Evolutionary conservation across 2,113 vertebrate species (phyloP).

Genomic region (Pristiophorus japonicus): DNA sequence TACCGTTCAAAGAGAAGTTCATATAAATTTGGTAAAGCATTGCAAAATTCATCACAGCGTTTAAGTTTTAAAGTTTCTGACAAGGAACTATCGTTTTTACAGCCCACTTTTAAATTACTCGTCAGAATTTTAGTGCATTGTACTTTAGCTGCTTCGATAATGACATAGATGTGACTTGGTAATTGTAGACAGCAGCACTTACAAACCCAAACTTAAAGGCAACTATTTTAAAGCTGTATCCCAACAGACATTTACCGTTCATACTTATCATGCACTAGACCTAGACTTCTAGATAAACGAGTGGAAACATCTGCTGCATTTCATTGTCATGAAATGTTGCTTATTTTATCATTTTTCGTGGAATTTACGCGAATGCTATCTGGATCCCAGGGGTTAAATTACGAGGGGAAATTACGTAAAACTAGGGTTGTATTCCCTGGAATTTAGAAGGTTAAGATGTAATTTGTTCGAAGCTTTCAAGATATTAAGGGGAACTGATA

Average conservation of each 20-base stretch:
- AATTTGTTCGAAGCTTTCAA: neutral
- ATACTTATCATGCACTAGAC: neutral
- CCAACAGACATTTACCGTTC: neutral
- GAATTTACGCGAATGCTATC: neutral
- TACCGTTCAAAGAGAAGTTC: neutral
- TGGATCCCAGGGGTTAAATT: neutral
- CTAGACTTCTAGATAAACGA: neutral
- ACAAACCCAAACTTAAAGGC: neutral
- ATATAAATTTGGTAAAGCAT: neutral
- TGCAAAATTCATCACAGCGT: constrained; percentile 18
- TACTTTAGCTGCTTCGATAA: neutral
- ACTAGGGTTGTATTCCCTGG: neutral
- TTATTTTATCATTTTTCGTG: neutral
- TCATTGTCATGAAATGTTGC: neutral
- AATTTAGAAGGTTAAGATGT: neutral
- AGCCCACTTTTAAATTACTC: neutral
- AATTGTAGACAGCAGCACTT: neutral
- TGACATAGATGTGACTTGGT: neutral
- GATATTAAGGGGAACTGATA: neutral
- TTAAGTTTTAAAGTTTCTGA: neutral
- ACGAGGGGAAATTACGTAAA: neutral
- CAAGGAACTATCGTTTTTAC: constrained; percentile 9
- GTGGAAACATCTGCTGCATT: neutral
- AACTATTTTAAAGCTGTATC: neutral
- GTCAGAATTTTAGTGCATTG: neutral